Conservation (phyloP, 2,797 vertebrate genomes). For the Prunella strophiata region DNA sequence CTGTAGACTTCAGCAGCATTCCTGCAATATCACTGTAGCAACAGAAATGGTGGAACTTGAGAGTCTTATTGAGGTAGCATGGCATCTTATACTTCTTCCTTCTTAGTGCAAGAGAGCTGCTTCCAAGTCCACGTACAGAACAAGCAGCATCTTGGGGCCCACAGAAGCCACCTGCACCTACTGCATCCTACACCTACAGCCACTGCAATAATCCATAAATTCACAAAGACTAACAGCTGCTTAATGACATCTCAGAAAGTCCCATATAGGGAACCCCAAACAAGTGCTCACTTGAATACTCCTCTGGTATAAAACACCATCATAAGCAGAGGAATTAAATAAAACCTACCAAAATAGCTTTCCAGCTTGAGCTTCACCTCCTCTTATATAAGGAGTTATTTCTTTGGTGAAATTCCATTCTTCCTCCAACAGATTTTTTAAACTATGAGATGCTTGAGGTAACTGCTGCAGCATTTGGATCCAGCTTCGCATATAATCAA, state of each 20-base stretch:
- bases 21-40: slow-evolving; percentile 92
- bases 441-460: slow-evolving; percentile 97
- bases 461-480: slow-evolving; percentile 98
- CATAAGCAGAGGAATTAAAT: neutral
- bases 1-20: slow-evolving; percentile 96
- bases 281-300: neutral
- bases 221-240: neutral
- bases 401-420: slow-evolving; percentile 99
- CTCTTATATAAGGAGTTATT: slow-evolving; percentile 97
- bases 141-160: neutral
- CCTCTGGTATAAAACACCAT: neutral
- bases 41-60: slow-evolving; percentile 15
- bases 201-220: neutral
- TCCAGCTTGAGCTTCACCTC: slow-evolving; percentile 97
- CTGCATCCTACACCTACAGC: neutral
- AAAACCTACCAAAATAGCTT: slow-evolving; percentile 92
- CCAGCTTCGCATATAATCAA: slow-evolving; percentile 99
- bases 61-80: neutral
- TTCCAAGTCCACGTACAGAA: neutral
- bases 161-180: neutral
- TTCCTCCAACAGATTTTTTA: slow-evolving; percentile 97
- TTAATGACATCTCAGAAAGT: neutral
- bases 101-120: neutral
- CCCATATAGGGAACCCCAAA: neutral
- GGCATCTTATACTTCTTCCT: neutral